phyloP scores from a whole-genome alignment of 1,140 invertebrate genomes.

The Cotesia vestalis region DNA sequence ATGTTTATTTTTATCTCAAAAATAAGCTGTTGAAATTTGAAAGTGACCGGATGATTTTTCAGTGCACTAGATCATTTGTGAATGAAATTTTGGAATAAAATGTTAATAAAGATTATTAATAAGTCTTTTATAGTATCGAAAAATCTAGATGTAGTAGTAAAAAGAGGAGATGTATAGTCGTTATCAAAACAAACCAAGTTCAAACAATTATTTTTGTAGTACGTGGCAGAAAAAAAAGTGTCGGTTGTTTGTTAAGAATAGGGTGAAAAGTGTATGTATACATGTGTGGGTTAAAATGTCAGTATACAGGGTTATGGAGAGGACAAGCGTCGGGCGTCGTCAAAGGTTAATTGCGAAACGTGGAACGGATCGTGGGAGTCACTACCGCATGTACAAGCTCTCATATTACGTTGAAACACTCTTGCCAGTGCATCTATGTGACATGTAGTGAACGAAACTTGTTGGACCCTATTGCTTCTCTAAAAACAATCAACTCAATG shows the following conservation, averaged over 20 bases:
- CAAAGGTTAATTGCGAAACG: constrained; percentile 64
- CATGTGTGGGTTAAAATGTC: background rate
- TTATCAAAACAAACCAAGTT: background rate
- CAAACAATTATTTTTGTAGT: background rate
- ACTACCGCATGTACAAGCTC: constrained; percentile 52
- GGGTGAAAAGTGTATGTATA: background rate
- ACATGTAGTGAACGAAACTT: constrained; percentile 7
- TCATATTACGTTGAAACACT: constrained; percentile 57
- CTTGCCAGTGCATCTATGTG: constrained; percentile 17
- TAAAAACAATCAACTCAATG: constrained; percentile 22
- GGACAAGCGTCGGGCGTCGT: constrained; percentile 44
- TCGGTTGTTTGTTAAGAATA: constrained; percentile 3
- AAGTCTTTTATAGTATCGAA: too few species aligned
- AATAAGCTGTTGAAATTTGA: too few species aligned
- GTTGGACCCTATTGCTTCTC: constrained; percentile 8
- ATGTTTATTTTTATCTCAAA: too few species aligned
- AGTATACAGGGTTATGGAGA: constrained; percentile 33
- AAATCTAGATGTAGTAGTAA: too few species aligned
- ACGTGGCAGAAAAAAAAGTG: constrained; percentile 5
- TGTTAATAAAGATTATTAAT: too few species aligned
- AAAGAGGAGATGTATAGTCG: background rate
- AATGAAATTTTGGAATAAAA: too few species aligned
- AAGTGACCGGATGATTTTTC: too few species aligned
- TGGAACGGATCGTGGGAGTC: constrained; percentile 48
- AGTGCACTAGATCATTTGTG: too few species aligned